A percentile compares a stretch with the other conserved stretches of the same genome.
Conservation (phyloP, 2,113 vertebrate species). For the Apistogramma diplotaenia region DNA sequence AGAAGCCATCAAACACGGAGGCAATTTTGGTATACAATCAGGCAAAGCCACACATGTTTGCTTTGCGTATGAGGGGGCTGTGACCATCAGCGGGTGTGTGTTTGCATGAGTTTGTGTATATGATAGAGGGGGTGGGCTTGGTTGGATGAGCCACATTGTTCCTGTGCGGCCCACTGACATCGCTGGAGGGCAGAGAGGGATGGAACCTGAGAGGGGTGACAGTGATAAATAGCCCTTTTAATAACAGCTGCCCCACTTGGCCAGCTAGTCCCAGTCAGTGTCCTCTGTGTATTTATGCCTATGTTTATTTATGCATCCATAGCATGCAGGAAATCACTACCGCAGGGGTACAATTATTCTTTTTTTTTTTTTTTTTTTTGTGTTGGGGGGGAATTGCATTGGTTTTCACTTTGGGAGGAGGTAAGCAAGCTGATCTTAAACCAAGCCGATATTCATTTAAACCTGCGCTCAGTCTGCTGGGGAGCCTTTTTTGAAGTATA, state of each 20-base stretch:
- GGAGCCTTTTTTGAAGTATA: slow-evolving; percentile 8
- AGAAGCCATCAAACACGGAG: slow-evolving; percentile 28
- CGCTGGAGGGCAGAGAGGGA: slow-evolving; percentile 79
- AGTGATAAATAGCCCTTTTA: slow-evolving; percentile 87
- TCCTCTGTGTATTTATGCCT: slow-evolving; percentile 83
- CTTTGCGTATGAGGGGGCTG: neutral
- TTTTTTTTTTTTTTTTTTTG: slow-evolving; percentile 38
- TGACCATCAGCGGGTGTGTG: neutral
- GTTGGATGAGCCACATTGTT: slow-evolving; percentile 81
- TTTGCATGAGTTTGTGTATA: slow-evolving; percentile 42
- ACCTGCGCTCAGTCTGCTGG: slow-evolving; percentile 31
- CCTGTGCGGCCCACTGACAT: slow-evolving; percentile 78
- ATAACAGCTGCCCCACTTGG: slow-evolving; percentile 85
- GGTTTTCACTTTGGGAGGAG: slow-evolving; percentile 68
- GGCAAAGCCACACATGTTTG: slow-evolving; percentile 18
- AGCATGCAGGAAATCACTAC: slow-evolving; percentile 79
- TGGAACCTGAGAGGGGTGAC: slow-evolving; percentile 80
- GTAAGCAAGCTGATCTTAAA: slow-evolving; percentile 49
- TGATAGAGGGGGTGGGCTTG: slow-evolving; percentile 57
- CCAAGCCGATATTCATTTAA: slow-evolving; percentile 44
- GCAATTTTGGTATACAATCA: slow-evolving; percentile 25
- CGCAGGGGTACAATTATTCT: slow-evolving; percentile 78
- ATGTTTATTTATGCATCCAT: slow-evolving; percentile 84
- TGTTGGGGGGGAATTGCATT: slow-evolving; percentile 39
- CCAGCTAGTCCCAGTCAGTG: slow-evolving; percentile 78